Conservation (phyloP, 2,113 vertebrate genomes). For the Callocephalon fimbriatum region DNA sequence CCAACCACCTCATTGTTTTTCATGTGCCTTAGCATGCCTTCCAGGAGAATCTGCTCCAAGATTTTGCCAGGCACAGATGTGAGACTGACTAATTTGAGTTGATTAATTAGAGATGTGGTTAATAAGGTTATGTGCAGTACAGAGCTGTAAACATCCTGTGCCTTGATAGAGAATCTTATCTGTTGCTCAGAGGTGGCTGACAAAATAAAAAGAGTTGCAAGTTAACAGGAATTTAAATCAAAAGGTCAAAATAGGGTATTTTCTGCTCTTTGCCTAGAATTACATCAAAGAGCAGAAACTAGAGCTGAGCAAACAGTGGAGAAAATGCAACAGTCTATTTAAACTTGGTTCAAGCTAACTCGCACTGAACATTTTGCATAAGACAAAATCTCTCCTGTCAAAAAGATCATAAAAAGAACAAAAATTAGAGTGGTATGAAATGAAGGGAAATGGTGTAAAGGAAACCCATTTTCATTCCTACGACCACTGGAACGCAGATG, state of each 20-base stretch:
- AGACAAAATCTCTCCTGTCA: background rate
- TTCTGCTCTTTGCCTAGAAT: slow-evolving; percentile 25
- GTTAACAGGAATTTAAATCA: slow-evolving; percentile 42
- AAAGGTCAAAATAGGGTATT: slow-evolving; percentile 37
- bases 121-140: background rate
- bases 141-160: background rate
- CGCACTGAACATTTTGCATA: background rate
- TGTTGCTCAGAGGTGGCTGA: slow-evolving; percentile 17
- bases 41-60: too few relatives aligned
- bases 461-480: slow-evolving; percentile 1
- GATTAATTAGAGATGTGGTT: background rate
- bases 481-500: background rate
- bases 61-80: too few relatives aligned
- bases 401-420: background rate
- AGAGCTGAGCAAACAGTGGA: background rate
- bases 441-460: slow-evolving; percentile 2
- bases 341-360: background rate
- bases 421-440: background rate
- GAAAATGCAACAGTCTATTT: slow-evolving; percentile 5
- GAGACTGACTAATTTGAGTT: background rate
- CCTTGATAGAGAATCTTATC: background rate
- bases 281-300: slow-evolving; percentile 37
- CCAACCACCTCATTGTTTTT: too few relatives aligned
- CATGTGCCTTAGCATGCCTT: too few relatives aligned
- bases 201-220: background rate